Conservation (phyloP, 2,797 vertebrate genomes). For the Diceros bicornis region DNA sequence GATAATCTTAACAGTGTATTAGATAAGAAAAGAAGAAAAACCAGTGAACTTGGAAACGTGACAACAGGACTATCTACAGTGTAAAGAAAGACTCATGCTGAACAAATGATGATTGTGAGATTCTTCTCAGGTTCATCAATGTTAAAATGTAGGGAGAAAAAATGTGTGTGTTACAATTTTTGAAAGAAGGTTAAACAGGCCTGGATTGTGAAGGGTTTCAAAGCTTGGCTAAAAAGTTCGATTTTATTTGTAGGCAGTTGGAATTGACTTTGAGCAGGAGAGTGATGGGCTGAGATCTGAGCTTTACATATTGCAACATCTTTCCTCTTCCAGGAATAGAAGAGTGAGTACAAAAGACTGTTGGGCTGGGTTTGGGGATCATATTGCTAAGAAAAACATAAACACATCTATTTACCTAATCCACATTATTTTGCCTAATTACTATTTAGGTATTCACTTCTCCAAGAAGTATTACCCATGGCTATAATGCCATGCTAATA, state of each 20-base stretch:
- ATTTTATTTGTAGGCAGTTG: neutral
- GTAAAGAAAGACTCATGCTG: neutral
- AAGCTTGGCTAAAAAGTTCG: neutral
- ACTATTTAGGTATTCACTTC: neutral
- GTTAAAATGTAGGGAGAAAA: neutral
- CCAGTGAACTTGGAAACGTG: neutral
- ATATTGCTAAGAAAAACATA: neutral
- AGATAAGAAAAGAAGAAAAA: neutral
- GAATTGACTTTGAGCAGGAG: neutral
- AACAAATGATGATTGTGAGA: neutral
- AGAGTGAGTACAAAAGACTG: neutral
- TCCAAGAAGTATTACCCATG: neutral
- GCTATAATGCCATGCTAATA: neutral
- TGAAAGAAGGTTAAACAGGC: neutral
- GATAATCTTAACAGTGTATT: neutral
- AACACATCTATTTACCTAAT: neutral
- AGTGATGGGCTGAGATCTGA: neutral
- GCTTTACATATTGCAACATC: neutral
- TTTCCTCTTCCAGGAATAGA: neutral
- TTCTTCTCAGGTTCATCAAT: neutral
- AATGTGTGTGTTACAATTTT: neutral
- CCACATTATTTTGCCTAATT: neutral
- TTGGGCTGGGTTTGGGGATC: accelerated
- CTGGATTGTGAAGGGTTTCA: neutral
- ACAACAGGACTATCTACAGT: neutral